Conservation (phyloP, 2,888 invertebrate genomes). For the Atethmia centrago region DNA sequence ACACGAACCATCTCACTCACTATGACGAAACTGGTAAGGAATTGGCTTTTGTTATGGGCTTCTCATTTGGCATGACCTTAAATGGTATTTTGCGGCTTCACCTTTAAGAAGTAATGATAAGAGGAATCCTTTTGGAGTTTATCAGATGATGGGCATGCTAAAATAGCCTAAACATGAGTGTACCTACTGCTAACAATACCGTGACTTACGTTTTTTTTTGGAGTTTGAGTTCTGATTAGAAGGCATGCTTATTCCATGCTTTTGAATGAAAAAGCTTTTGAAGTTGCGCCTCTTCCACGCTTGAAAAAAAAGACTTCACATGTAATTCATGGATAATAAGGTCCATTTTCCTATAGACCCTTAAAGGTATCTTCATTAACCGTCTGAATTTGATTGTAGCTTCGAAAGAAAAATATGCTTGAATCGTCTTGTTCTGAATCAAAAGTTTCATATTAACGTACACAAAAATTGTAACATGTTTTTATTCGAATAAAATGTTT, state of each 20-base stretch:
- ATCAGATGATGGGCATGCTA: slow-evolving; percentile 35
- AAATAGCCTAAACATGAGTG: slow-evolving; percentile 8
- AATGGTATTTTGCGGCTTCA: slow-evolving; percentile 47
- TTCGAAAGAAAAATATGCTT: neutral
- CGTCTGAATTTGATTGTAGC: neutral
- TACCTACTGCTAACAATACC: neutral
- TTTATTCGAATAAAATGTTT: too few relatives aligned
- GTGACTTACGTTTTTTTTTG: slow-evolving; percentile 9
- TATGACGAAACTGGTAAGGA: slow-evolving; percentile 85
- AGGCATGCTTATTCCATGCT: neutral
- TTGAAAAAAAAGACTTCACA: neutral
- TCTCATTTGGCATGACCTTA: slow-evolving; percentile 53
- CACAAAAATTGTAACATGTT: too few relatives aligned
- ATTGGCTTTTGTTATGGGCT: slow-evolving; percentile 54
- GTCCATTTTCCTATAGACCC: neutral
- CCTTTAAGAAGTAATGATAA: slow-evolving; percentile 50
- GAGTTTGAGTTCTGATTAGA: neutral
- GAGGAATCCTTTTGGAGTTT: slow-evolving; percentile 42
- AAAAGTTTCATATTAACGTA: slow-evolving; percentile 14
- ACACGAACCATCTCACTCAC: slow-evolving; percentile 71
- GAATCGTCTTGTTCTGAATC: neutral
- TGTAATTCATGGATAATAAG: too few relatives aligned
- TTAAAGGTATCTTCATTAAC: neutral
- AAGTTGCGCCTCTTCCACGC: neutral
- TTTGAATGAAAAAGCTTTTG: slow-evolving; percentile 6